These are phyloP conservation scores for Mythimna albipuncta DNA, from an alignment of 2,888 invertebrate species.

Conservation along the genomic window DNA sequence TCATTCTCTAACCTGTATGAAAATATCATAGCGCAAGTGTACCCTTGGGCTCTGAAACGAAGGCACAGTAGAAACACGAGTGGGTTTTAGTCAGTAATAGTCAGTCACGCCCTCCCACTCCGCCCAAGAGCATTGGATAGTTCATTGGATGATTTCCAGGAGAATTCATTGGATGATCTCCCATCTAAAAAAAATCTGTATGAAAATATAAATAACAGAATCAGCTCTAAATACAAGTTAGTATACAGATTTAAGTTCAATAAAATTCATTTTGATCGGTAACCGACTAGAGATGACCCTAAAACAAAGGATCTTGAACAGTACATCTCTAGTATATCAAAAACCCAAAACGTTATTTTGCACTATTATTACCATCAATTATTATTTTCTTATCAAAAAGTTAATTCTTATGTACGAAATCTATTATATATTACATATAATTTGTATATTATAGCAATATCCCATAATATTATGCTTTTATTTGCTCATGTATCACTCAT, in stretches of 20 bases:
- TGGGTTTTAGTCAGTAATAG: too few relatives aligned
- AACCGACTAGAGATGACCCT: background rate
- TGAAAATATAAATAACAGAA: background rate
- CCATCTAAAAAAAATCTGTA: background rate
- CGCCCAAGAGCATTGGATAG: too few relatives aligned
- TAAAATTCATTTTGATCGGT: background rate
- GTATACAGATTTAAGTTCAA: background rate
- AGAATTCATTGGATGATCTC: too few relatives aligned
- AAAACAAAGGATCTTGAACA: slow-evolving; percentile 3
- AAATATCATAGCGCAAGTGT: background rate
- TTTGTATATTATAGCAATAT: background rate
- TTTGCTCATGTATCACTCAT: slow-evolving; percentile 55
- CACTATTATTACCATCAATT: slow-evolving; percentile 19
- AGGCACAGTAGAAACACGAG: too few relatives aligned
- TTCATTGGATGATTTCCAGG: too few relatives aligned
- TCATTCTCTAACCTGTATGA: background rate
- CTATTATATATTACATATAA: background rate
- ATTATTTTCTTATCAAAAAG: slow-evolving; percentile 8
- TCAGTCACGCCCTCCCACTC: too few relatives aligned
- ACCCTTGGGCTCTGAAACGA: too few relatives aligned
- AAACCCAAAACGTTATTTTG: slow-evolving; percentile 31
- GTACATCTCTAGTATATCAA: slow-evolving; percentile 49
- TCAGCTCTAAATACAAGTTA: background rate
- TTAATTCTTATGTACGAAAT: background rate
- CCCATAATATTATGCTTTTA: slow-evolving; percentile 26